Percentiles rank a stretch among this genome's conserved stretches.
Evolutionary conservation across 2,888 invertebrate genomes (phyloP).

Genomic region (Scaptomyza tumidula): DNA sequence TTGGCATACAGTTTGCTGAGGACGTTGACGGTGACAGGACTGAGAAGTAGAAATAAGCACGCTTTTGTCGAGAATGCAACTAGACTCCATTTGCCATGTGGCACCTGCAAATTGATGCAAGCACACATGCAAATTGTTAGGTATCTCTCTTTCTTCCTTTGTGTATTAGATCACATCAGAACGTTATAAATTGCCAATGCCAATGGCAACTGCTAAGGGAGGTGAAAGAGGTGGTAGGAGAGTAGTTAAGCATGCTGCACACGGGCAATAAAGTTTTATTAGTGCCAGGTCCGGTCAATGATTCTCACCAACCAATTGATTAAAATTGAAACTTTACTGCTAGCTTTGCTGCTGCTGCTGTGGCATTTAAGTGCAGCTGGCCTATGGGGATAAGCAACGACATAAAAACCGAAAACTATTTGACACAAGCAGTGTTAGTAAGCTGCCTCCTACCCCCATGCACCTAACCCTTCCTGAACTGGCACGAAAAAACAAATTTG

Average conservation of each 20-base stretch:
- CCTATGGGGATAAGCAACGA: constrained; percentile 4
- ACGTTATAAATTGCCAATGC: constrained; percentile 38
- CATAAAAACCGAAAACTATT: not conserved
- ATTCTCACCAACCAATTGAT: constrained; percentile 40
- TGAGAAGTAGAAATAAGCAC: not conserved
- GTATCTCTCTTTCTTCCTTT: not conserved
- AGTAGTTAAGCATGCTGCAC: not conserved
- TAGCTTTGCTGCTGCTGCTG: not conserved
- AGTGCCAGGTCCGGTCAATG: constrained; percentile 40
- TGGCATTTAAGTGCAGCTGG: constrained; percentile 26
- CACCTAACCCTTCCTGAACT: not conserved
- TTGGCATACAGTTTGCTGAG: constrained; percentile 9
- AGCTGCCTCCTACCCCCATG: not conserved
- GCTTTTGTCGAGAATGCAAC: constrained; percentile 17
- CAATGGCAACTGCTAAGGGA: not conserved
- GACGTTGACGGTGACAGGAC: too few relatives aligned
- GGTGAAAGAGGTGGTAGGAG: too few relatives aligned
- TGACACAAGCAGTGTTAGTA: constrained; percentile 6
- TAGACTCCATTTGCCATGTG: not conserved
- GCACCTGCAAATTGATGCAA: constrained; percentile 20
- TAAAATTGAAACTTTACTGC: constrained; percentile 40
- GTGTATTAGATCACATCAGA: constrained; percentile 6
- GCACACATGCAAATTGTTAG: constrained; percentile 17
- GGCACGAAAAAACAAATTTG: not conserved
- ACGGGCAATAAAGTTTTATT: constrained; percentile 56